These are phyloP conservation scores for Lacanobia wlatinum DNA, from an alignment of 2,888 invertebrate species.

Conservation along the genomic window DNA sequence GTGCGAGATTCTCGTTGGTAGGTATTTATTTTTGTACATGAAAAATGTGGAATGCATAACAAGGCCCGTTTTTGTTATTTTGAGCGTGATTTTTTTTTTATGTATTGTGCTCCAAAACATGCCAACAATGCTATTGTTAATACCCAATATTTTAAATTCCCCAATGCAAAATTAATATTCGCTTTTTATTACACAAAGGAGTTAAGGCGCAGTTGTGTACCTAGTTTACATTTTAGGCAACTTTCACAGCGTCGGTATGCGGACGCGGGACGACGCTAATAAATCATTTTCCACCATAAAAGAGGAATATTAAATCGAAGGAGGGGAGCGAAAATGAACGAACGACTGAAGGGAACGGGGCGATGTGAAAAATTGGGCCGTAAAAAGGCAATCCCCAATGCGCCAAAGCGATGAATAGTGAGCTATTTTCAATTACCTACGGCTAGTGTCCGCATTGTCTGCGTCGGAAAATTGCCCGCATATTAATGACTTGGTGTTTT, in stretches of 20 bases:
- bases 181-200: constrained; percentile 34
- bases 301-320: constrained; percentile 86
- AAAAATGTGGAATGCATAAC: not conserved
- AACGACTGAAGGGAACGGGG: constrained; percentile 73
- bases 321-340: constrained; percentile 78
- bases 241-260: constrained; percentile 74
- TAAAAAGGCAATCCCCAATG: constrained; percentile 84
- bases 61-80: not conserved
- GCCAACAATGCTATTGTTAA: constrained; percentile 17
- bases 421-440: constrained; percentile 81
- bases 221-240: constrained; percentile 74
- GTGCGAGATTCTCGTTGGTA: constrained; percentile 15
- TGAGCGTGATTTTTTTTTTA: not conserved
- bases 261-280: constrained; percentile 76
- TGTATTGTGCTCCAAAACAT: constrained; percentile 7
- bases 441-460: constrained; percentile 55
- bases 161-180: constrained; percentile 15
- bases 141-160: constrained; percentile 31
- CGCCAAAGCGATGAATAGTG: constrained; percentile 80
- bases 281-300: constrained; percentile 85
- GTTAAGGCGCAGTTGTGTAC: constrained; percentile 40
- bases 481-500: constrained; percentile 35
- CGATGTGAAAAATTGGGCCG: constrained; percentile 84
- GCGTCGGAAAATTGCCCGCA: constrained; percentile 31
- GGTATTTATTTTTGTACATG: not conserved